These are phyloP conservation scores for Chaetorhynchus papuensis DNA, from an alignment of 2,113 vertebrate genomes.

Conservation along the genomic window DNA sequence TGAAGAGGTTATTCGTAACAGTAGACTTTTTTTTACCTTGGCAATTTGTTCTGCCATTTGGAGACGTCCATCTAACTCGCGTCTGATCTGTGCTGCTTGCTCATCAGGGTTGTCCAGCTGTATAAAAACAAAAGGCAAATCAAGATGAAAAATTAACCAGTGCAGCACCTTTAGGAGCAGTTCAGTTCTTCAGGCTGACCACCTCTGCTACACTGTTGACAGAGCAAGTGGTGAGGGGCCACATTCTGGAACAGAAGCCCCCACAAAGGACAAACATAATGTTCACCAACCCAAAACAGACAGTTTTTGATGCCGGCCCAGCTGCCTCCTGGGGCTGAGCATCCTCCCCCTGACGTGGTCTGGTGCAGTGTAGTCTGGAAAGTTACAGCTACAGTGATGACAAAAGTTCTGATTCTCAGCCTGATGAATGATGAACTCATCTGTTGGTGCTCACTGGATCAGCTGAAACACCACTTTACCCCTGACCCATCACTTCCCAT, in stretches of 20 bases:
- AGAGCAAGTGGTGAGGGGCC: not conserved
- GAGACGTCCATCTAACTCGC: constrained; percentile 93
- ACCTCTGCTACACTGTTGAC: not conserved
- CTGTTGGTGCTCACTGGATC: not conserved
- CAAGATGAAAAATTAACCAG: not conserved
- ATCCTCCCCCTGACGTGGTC: not conserved
- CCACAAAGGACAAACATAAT: not conserved
- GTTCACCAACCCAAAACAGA: not conserved
- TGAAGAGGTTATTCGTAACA: not conserved
- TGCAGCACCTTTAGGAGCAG: not conserved
- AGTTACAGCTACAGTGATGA: not conserved
- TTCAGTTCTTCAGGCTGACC: not conserved
- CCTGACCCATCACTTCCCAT: rapidly evolving
- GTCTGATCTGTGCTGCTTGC: constrained; percentile 95
- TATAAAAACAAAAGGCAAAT: constrained; percentile 37
- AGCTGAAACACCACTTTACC: not conserved
- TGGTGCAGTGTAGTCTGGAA: constrained; percentile 32
- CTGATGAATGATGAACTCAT: not conserved
- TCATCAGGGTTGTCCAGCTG: constrained; percentile 98
- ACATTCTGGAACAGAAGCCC: not conserved
- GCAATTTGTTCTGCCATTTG: constrained; percentile 99
- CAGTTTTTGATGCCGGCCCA: not conserved
- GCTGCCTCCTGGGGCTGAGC: not conserved
- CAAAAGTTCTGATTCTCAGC: not conserved
- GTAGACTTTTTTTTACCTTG: constrained; percentile 77